Percentiles rank a stretch among this genome's conserved stretches.
Evolutionary conservation across 2,113 vertebrate genomes (phyloP).

Genomic region (Myotis yumanensis): DNA sequence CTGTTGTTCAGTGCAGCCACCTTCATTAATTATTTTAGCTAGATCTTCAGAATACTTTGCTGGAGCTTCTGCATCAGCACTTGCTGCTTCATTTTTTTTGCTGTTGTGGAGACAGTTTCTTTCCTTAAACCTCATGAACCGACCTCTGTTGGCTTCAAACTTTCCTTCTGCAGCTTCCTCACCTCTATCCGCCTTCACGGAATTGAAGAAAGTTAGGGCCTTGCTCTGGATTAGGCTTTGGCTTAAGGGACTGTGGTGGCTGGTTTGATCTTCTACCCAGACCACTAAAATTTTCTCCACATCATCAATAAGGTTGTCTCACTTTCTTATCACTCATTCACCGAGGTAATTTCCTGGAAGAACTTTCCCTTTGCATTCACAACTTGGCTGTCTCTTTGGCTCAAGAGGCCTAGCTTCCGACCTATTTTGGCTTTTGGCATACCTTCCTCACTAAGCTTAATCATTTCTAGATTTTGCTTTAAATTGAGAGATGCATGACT

Average conservation of each 20-base stretch:
- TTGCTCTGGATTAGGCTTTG: neutral
- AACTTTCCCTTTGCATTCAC: neutral
- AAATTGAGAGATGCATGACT: neutral
- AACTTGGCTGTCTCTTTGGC: neutral
- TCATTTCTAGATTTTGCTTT: neutral
- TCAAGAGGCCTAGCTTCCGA: neutral
- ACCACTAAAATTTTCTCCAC: neutral
- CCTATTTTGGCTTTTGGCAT: neutral
- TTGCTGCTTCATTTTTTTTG: neutral
- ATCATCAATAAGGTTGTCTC: neutral
- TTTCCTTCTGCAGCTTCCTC: neutral
- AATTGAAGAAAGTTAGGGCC: neutral
- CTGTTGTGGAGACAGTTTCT: neutral
- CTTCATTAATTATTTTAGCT: neutral
- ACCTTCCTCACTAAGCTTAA: neutral
- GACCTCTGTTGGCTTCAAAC: neutral
- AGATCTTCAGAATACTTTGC: neutral
- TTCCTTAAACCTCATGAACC: neutral
- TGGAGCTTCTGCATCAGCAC: neutral
- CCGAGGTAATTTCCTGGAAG: neutral
- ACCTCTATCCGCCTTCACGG: neutral
- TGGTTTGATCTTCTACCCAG: neutral
- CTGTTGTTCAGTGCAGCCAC: neutral
- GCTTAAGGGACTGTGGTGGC: no score
- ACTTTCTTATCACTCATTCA: neutral